Evolutionary conservation across 53 echinoderm and acorn worm genomes (phyloP), one percentile per base, ranked within the genome.

Genomic region (Luidia sarsii): DNA sequence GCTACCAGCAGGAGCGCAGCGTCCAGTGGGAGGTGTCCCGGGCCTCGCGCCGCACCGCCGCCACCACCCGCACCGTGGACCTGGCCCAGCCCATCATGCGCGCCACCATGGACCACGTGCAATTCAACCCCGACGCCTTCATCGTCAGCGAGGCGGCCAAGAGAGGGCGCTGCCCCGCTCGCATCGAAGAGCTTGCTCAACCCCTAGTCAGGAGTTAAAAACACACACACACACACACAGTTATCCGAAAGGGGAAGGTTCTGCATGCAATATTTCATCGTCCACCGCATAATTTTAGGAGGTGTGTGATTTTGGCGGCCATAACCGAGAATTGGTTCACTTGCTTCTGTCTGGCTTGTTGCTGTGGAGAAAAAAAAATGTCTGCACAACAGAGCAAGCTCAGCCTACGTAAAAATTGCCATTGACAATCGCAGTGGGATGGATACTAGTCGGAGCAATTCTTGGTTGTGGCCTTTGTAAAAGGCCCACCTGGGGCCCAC

Each of bases 131-230:
- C 0, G 97, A 96, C 56, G 97, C 97, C 16, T 96, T 96, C 55
- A 91, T 96, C 49, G 97, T 96, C 29, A 96, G 97, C 48, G 97
- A 96, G 7, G 93, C 91, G n/a, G 97, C 97, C 13, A 96, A 96
- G 89, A 96, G 77, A 37, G 97, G 88, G 7, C 73, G 91, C 20
- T 96, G 97, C 54, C 93, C 97, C 1, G 71, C 84, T 1, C 79
- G 97, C 20, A 89, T 96, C 18, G 97, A 96, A 32, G 93, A 93
- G 39, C 88, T 96, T n/a, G 48, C 93, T 23, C 91, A 89, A 33
- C 97, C 91, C 11, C 45, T 80, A 9, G 70, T 64, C 10, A 64
- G 84, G 53, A 77, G 48, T 32, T 77, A 77, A 77, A 68, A 60
- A 2, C 7, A 21, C 39, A n/a, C n/a, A n/a, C n/a, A n/a, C n/a